phyloP scores from a whole-genome alignment of 2,113 vertebrate genomes.

The Rhadina sibilatrix region DNA sequence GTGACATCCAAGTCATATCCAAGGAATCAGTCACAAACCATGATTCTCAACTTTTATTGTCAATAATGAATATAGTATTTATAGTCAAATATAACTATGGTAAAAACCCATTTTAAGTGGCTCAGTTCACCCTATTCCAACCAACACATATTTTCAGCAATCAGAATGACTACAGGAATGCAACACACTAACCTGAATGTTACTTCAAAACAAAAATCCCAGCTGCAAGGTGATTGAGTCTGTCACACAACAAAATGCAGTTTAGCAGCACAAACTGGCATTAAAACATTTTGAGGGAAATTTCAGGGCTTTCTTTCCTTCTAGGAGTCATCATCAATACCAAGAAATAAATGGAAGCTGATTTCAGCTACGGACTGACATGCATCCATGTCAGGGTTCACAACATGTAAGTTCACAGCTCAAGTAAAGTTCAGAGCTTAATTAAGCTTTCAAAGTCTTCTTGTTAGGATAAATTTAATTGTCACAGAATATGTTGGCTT shows the following conservation, averaged over 20 bases:
- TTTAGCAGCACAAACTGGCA: not conserved
- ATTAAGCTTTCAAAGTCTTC: not conserved
- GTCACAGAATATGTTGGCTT: not conserved
- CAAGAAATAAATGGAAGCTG: not conserved
- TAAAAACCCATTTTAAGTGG: not conserved
- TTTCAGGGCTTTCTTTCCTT: not conserved
- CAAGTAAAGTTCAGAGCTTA: not conserved
- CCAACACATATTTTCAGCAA: not conserved
- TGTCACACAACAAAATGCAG: not conserved
- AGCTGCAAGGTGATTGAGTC: not conserved
- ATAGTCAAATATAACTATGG: not conserved
- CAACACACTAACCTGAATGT: not conserved
- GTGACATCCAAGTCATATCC: not conserved
- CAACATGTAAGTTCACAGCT: not conserved
- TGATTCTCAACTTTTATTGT: not conserved
- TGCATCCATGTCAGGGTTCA: not conserved
- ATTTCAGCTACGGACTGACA: not conserved
- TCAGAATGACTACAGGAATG: not conserved
- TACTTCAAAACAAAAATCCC: not conserved
- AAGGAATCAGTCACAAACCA: not conserved
- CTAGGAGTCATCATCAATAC: not conserved
- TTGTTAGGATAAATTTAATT: constrained; percentile 9
- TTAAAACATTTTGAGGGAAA: not conserved
- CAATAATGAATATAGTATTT: not conserved
- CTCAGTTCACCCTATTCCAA: not conserved